Percentiles rank a stretch among this genome's conserved stretches.
These are phyloP conservation scores for Enteromius thamalakanensis DNA, from an alignment of 2,797 vertebrate genomes.

Conservation along the genomic window DNA sequence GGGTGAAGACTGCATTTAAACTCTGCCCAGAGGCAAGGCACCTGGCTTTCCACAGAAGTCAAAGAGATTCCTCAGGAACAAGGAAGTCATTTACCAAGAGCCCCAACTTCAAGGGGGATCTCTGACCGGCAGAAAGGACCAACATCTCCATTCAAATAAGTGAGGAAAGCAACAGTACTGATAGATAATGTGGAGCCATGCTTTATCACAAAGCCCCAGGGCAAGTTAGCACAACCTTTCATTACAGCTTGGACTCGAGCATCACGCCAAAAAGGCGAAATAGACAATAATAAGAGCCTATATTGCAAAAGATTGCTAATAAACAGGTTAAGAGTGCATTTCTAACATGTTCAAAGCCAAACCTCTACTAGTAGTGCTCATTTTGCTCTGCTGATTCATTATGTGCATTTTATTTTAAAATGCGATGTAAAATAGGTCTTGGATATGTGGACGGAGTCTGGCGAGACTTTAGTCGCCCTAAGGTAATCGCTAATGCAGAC, in stretches of 20 bases:
- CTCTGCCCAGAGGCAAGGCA: slow-evolving; percentile 72
- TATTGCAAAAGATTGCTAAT: background rate
- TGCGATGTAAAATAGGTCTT: background rate
- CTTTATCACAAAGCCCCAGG: slow-evolving; percentile 61
- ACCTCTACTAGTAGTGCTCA: background rate
- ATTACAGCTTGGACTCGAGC: slow-evolving; percentile 25
- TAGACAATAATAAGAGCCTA: slow-evolving; percentile 8
- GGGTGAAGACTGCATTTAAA: slow-evolving; percentile 63
- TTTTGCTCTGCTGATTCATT: background rate
- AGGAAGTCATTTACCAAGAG: slow-evolving; percentile 73
- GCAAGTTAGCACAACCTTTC: slow-evolving; percentile 54
- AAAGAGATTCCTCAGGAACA: slow-evolving; percentile 74
- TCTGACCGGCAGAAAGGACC: slow-evolving; percentile 56
- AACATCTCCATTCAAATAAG: slow-evolving; percentile 65
- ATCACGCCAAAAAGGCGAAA: slow-evolving; percentile 33
- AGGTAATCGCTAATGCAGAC: slow-evolving; percentile 26
- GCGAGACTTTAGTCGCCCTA: background rate
- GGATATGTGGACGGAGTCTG: background rate
- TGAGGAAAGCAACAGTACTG: slow-evolving; percentile 54
- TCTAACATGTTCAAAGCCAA: background rate
- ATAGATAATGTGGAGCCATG: slow-evolving; percentile 58
- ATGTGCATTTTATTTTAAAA: background rate
- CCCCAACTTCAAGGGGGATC: slow-evolving; percentile 69
- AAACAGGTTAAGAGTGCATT: background rate
- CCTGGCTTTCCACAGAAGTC: slow-evolving; percentile 76